phyloP scores from a whole-genome alignment of 2,888 invertebrate species.

The Dynastes hyllus region DNA sequence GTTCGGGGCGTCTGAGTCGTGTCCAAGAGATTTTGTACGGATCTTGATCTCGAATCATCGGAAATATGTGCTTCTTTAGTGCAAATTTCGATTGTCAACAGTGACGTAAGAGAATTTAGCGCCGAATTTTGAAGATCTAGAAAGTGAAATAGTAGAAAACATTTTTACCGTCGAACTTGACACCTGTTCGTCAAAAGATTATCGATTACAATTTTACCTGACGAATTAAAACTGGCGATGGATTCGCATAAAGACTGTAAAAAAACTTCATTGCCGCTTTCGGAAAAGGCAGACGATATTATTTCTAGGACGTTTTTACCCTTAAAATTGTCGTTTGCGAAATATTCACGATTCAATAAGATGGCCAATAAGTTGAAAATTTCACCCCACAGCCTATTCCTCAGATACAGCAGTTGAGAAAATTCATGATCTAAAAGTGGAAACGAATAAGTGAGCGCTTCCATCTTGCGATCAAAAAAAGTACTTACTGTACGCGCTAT shows the following conservation, averaged over 20 bases:
- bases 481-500: slow-evolving; percentile 71
- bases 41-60: slow-evolving; percentile 41
- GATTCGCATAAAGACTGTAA: slow-evolving; percentile 67
- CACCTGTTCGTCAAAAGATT: neutral
- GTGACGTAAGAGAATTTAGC: slow-evolving; percentile 59
- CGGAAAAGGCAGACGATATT: slow-evolving; percentile 55
- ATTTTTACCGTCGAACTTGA: too few species aligned
- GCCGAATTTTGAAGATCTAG: slow-evolving; percentile 62
- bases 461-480: too few species aligned
- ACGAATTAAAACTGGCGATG: slow-evolving; percentile 62
- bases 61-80: slow-evolving; percentile 33
- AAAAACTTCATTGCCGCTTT: slow-evolving; percentile 62
- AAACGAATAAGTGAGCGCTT: neutral
- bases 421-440: slow-evolving; percentile 65
- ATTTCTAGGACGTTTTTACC: slow-evolving; percentile 49
- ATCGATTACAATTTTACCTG: slow-evolving; percentile 57
- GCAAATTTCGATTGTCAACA: slow-evolving; percentile 56
- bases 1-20: slow-evolving; percentile 61
- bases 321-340: neutral
- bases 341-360: slow-evolving; percentile 61
- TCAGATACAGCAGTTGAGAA: slow-evolving; percentile 69
- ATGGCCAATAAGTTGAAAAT: slow-evolving; percentile 71
- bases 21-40: slow-evolving; percentile 64
- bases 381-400: slow-evolving; percentile 72
- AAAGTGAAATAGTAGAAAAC: slow-evolving; percentile 28